A percentile compares a stretch with the other conserved stretches of the same genome.
These are phyloP conservation scores for Penaeus japonicus DNA, from an alignment of 1,140 invertebrate genomes.

Conservation along the genomic window DNA sequence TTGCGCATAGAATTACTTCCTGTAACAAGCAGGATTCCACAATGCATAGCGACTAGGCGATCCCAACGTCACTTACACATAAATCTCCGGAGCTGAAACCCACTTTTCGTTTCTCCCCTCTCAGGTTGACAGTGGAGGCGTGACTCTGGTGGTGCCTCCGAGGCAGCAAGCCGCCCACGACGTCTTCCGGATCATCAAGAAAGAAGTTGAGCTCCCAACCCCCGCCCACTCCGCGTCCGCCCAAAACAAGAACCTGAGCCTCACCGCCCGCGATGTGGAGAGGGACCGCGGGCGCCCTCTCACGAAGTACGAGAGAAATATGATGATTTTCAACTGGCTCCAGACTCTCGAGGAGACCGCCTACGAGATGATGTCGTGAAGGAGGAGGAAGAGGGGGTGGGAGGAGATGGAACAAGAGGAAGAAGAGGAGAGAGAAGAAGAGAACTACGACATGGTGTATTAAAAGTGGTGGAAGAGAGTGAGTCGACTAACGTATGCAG, in stretches of 20 bases:
- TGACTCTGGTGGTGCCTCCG: slow-evolving; percentile 41
- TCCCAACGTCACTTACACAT: no score
- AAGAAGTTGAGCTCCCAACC: slow-evolving; percentile 36
- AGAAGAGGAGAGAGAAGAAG: not conserved
- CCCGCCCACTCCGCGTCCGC: slow-evolving; percentile 61
- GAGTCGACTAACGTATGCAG: not conserved
- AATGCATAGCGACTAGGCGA: no score
- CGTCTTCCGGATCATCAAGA: slow-evolving; percentile 48
- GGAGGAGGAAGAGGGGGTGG: slow-evolving; percentile 51
- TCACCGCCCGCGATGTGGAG: slow-evolving; percentile 78
- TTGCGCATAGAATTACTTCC: no score
- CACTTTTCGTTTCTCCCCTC: not conserved
- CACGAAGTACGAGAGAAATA: slow-evolving; percentile 86
- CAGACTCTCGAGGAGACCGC: slow-evolving; percentile 79
- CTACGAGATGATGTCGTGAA: slow-evolving; percentile 63
- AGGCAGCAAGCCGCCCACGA: slow-evolving; percentile 40
- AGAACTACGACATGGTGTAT: not conserved
- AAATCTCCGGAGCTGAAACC: no score
- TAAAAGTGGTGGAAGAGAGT: not conserved
- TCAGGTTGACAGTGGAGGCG: slow-evolving; percentile 39
- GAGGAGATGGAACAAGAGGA: slow-evolving; percentile 7
- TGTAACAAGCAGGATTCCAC: no score
- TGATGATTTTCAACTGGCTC: slow-evolving; percentile 93
- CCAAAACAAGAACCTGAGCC: slow-evolving; percentile 52
- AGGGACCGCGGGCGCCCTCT: slow-evolving; percentile 81